phyloP scores from a whole-genome alignment of 2,888 invertebrate genomes.

The Pomacea canaliculata region DNA sequence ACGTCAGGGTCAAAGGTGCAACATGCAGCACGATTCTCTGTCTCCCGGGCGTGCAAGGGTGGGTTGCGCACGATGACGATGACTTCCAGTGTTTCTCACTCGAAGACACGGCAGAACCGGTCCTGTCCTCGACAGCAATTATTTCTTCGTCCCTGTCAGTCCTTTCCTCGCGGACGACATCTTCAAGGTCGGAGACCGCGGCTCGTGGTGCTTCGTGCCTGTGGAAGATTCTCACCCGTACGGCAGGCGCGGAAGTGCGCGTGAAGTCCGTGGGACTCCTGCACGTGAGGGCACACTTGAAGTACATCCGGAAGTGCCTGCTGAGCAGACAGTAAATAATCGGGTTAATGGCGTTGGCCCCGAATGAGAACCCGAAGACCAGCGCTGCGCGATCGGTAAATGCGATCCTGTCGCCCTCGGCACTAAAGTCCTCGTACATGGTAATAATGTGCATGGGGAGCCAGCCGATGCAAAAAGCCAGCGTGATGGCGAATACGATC shows the following conservation, averaged over 20 bases:
- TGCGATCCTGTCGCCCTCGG: conserved; percentile 13
- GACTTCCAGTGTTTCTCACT: not conserved
- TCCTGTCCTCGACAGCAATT: no score
- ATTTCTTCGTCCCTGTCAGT: not conserved
- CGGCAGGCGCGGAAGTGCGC: not conserved
- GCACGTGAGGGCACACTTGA: conserved; percentile 28
- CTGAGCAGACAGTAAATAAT: conserved; percentile 38
- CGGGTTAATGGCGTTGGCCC: conserved; percentile 39
- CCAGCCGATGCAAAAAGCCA: conserved; percentile 38
- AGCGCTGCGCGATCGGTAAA: conserved; percentile 29
- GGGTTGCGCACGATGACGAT: not conserved
- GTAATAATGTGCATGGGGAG: conserved; percentile 35
- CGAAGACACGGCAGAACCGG: not conserved
- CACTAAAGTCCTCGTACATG: conserved; percentile 31
- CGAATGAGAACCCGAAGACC: conserved; percentile 34
- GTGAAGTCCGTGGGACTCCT: not conserved
- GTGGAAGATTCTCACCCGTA: not conserved
- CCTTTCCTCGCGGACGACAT: not conserved
- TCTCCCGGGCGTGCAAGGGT: not conserved
- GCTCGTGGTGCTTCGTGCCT: not conserved
- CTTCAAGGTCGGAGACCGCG: conserved; percentile 8
- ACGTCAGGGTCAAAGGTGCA: not conserved
- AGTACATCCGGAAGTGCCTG: conserved; percentile 32
- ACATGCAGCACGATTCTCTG: not conserved
- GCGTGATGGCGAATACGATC: conserved; percentile 38